A percentile compares a stretch with the other conserved stretches of the same genome.
phyloP scores from a whole-genome alignment of 1,140 invertebrate genomes.

The Drosophila rufa region DNA sequence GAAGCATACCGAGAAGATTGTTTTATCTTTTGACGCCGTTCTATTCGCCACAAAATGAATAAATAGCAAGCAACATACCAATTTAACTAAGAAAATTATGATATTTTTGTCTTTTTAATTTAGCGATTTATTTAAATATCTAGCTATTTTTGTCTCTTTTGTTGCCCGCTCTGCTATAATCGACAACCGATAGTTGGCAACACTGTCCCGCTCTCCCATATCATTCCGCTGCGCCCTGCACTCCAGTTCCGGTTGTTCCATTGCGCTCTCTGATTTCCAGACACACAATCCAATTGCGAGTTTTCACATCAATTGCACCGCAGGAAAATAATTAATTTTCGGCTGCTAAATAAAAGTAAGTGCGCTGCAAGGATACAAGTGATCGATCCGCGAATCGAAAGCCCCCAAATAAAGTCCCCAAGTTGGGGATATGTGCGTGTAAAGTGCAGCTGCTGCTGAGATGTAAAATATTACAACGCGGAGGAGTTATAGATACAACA shows the following conservation, averaged over 20 bases:
- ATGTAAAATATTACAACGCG: slow-evolving; percentile 56
- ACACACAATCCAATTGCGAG: slow-evolving; percentile 63
- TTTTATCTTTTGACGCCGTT: too few species aligned
- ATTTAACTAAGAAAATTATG: not conserved
- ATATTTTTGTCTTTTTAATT: too few species aligned
- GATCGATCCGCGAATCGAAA: not conserved
- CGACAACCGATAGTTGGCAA: not conserved
- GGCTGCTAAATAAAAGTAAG: slow-evolving; percentile 47
- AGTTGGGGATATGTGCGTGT: slow-evolving; percentile 17
- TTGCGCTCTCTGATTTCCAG: slow-evolving; percentile 58
- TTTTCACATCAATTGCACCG: slow-evolving; percentile 38
- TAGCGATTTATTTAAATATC: not conserved
- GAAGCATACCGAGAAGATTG: too few species aligned
- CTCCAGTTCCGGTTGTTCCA: slow-evolving; percentile 21
- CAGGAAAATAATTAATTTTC: slow-evolving; percentile 28
- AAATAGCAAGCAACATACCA: too few species aligned
- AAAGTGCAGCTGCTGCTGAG: slow-evolving; percentile 61
- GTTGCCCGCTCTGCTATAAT: not conserved
- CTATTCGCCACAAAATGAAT: too few species aligned
- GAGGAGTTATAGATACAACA: slow-evolving; percentile 70
- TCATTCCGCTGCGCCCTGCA: slow-evolving; percentile 33
- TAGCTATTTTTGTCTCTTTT: not conserved
- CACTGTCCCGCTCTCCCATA: slow-evolving; percentile 7
- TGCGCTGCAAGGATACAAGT: not conserved
- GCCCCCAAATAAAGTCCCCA: slow-evolving; percentile 1